Evolutionary conservation across 1,140 invertebrate species (phyloP).

Genomic region (Lordiphosa mommai): DNA sequence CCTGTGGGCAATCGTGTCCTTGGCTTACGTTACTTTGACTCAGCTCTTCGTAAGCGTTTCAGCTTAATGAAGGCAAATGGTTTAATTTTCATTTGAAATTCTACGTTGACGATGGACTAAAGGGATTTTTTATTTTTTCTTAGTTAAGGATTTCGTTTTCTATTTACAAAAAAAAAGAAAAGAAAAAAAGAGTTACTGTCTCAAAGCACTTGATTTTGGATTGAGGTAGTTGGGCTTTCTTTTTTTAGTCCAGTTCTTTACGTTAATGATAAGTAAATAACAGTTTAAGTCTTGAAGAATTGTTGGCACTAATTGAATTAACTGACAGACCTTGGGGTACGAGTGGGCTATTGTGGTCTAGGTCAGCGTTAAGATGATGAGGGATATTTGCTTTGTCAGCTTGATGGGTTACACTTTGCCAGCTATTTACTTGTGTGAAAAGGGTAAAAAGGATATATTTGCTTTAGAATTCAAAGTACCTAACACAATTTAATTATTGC

Average conservation of each 20-base stretch:
- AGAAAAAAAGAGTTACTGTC: conserved; percentile 29
- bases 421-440: too few relatives aligned
- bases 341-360: conserved; percentile 18
- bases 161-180: conserved; percentile 25
- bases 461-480: too few relatives aligned
- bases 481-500: too few relatives aligned
- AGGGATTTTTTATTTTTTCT: conserved; percentile 20
- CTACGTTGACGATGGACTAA: not conserved
- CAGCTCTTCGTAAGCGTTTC: conserved; percentile 28
- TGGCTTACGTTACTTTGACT: not conserved
- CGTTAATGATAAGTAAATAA: conserved; percentile 34
- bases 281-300: not conserved
- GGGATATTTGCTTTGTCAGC: conserved; percentile 18
- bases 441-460: too few relatives aligned
- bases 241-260: not conserved
- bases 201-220: conserved; percentile 17
- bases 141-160: conserved; percentile 1
- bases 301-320: conserved; percentile 30
- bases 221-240: conserved; percentile 4
- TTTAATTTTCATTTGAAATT: conserved; percentile 50
- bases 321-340: conserved; percentile 17
- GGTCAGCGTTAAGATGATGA: conserved; percentile 22
- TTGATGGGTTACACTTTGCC: too few relatives aligned
- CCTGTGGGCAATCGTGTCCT: conserved; percentile 49
- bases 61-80: conserved; percentile 45